A percentile compares a stretch with the other conserved stretches of the same genome.
These are phyloP conservation scores for Telmatochromis brichardi DNA, from an alignment of 2,113 vertebrate genomes.

Conservation along the genomic window DNA sequence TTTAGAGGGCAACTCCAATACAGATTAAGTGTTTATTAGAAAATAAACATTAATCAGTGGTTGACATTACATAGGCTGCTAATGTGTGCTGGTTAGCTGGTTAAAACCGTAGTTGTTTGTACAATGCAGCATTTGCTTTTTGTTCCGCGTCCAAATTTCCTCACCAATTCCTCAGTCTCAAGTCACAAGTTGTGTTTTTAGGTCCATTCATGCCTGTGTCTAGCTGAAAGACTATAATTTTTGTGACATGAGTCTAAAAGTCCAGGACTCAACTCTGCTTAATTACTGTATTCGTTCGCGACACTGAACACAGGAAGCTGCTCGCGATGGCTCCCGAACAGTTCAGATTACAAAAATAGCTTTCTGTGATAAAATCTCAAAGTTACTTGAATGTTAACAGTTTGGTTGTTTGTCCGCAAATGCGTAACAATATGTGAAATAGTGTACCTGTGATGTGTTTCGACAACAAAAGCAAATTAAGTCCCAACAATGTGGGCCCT, in stretches of 20 bases:
- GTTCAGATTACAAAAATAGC: neutral
- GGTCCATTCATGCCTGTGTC: neutral
- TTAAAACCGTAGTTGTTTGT: neutral
- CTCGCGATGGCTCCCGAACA: neutral
- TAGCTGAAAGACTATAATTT: neutral
- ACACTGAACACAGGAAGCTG: neutral
- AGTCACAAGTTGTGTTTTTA: neutral
- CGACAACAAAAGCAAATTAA: slow-evolving; percentile 27
- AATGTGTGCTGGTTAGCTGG: neutral
- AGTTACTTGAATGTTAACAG: neutral
- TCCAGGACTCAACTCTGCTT: neutral
- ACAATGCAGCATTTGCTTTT: neutral
- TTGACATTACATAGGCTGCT: neutral
- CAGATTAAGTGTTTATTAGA: neutral
- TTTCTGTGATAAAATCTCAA: neutral
- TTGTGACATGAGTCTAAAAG: neutral
- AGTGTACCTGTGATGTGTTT: neutral
- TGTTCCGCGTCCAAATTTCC: neutral
- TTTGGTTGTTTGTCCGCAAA: neutral
- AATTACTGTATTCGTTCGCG: neutral
- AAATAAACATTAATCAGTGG: neutral
- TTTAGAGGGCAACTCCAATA: neutral
- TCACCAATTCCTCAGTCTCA: neutral
- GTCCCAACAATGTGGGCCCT: neutral
- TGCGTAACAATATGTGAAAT: neutral